Evolutionary conservation across 2,888 invertebrate genomes (phyloP).

Genomic region (Chrysolina americana): DNA sequence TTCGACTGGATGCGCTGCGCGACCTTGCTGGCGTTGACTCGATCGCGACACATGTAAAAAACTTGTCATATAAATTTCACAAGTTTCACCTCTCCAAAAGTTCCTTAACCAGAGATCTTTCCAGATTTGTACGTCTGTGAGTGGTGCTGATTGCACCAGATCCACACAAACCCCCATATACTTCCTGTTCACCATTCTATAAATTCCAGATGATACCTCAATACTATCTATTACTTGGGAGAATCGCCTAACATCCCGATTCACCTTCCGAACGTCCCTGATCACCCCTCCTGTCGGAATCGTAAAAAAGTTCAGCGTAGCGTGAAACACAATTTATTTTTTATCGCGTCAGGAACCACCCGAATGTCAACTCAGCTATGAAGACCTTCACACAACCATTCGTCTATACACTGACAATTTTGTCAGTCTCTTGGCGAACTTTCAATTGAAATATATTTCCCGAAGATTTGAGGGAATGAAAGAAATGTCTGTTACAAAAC

Average conservation of each 20-base stretch:
- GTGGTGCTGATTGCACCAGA: too few species aligned
- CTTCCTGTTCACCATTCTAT: too few species aligned
- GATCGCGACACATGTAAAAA: too few species aligned
- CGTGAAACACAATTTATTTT: constrained; percentile 29
- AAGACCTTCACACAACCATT: constrained; percentile 8
- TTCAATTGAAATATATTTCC: constrained; percentile 44
- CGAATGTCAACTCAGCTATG: constrained; percentile 25
- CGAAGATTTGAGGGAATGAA: constrained; percentile 41
- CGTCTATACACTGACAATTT: constrained; percentile 30
- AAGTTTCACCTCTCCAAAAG: too few species aligned
- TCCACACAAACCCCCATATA: too few species aligned
- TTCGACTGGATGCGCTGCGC: too few species aligned
- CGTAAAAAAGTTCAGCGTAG: constrained; percentile 22
- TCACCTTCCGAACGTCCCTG: not conserved
- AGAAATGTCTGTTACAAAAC: constrained; percentile 44
- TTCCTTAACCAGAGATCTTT: too few species aligned
- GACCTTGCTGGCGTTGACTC: too few species aligned
- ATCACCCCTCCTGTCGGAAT: constrained; percentile 3
- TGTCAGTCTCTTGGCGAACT: constrained; percentile 28
- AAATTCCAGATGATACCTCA: too few species aligned
- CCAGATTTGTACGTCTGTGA: too few species aligned
- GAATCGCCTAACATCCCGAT: not conserved
- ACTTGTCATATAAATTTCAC: too few species aligned
- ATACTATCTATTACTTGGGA: too few species aligned
- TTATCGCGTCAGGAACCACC: not conserved